Conservation (phyloP, 2,797 vertebrate species). For the Falco concolor region DNA sequence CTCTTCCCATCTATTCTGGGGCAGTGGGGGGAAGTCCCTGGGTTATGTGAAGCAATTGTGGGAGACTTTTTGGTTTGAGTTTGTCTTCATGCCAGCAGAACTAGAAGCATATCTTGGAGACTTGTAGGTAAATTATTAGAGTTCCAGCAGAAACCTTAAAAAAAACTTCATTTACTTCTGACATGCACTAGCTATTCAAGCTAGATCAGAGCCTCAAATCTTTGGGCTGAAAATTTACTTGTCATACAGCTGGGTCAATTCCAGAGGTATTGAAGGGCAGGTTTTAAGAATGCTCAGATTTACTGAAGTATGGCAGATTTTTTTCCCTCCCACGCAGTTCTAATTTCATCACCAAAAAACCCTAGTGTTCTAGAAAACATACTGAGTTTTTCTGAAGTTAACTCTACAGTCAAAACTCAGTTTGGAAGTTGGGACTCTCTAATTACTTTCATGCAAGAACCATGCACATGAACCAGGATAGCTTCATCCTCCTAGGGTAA, state of each 20-base stretch:
- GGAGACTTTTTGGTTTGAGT: neutral
- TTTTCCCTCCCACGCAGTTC: neutral
- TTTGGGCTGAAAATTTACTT: neutral
- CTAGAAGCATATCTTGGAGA: neutral
- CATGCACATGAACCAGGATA: neutral
- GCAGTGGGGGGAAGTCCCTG: neutral
- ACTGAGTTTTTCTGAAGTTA: neutral
- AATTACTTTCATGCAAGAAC: neutral
- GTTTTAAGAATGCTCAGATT: neutral
- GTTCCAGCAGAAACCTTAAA: neutral
- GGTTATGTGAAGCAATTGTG: neutral
- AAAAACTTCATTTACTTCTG: neutral
- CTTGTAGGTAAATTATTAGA: neutral
- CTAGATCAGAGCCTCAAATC: neutral
- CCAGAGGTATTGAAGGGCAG: neutral
- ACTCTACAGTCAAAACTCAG: neutral
- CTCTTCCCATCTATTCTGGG: neutral
- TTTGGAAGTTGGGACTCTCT: neutral
- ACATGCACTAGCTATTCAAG: neutral
- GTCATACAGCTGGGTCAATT: neutral
- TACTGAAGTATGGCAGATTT: neutral
- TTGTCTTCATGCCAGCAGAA: neutral
- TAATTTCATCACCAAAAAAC: neutral
- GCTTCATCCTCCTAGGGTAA: neutral
- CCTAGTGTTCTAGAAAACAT: neutral